phyloP scores from a whole-genome alignment of 2,797 vertebrate species.

The Oryzias dopingdopingensis region DNA sequence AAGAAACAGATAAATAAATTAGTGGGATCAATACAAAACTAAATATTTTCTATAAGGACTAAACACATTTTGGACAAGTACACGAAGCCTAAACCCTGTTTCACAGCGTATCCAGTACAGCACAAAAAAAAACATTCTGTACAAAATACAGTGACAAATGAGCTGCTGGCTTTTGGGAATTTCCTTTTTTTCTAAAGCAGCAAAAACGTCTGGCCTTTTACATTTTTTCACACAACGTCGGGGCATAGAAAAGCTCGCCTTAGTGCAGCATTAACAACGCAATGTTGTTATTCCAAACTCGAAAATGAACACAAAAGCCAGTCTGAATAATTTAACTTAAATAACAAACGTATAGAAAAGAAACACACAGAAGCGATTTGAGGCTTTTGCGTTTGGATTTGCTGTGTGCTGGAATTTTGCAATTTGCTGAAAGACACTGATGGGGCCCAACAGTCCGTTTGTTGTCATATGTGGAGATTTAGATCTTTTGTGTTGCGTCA shows the following conservation, averaged over 20 bases:
- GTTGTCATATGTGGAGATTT: slow-evolving; percentile 31
- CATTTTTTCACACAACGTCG: slow-evolving; percentile 63
- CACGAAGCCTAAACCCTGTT: slow-evolving; percentile 87
- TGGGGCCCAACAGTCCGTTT: slow-evolving; percentile 29
- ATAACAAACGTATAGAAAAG: slow-evolving; percentile 70
- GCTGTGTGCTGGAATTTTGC: slow-evolving; percentile 26
- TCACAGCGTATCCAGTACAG: slow-evolving; percentile 91
- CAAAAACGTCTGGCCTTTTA: slow-evolving; percentile 60
- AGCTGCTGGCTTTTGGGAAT: slow-evolving; percentile 59
- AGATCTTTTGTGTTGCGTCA: slow-evolving; percentile 17
- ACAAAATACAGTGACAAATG: slow-evolving; percentile 73
- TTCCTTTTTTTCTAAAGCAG: slow-evolving; percentile 60
- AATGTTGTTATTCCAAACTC: slow-evolving; percentile 70
- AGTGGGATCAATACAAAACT: slow-evolving; percentile 98
- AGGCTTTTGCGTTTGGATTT: slow-evolving; percentile 39
- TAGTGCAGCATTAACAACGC: slow-evolving; percentile 70
- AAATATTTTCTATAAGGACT: slow-evolving; percentile 91
- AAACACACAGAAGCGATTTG: slow-evolving; percentile 51
- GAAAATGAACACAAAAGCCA: slow-evolving; percentile 70
- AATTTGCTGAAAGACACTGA: slow-evolving; percentile 46
- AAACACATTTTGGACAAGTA: slow-evolving; percentile 86
- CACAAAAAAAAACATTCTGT: slow-evolving; percentile 80
- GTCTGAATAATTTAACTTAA: slow-evolving; percentile 82
- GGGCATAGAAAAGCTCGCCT: slow-evolving; percentile 70
- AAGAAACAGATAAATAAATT: slow-evolving; percentile 95